A percentile compares a stretch with the other conserved stretches of the same genome.
These are phyloP conservation scores for Thermophis baileyi DNA, from an alignment of 2,113 vertebrate species.

Conservation along the genomic window DNA sequence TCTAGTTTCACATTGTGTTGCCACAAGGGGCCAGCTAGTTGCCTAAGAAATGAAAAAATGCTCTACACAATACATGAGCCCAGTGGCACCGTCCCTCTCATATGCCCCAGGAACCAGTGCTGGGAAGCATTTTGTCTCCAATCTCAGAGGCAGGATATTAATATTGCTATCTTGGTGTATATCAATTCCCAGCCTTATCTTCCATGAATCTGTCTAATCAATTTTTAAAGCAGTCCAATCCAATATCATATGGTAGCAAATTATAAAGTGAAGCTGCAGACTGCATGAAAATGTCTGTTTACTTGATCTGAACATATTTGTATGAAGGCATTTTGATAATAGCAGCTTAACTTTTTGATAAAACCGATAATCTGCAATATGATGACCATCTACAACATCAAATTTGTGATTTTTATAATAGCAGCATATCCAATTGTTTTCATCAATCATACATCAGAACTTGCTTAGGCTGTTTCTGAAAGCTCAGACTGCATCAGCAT, in stretches of 20 bases:
- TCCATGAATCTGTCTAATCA: neutral
- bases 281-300: neutral
- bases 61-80: neutral
- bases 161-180: neutral
- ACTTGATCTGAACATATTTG: neutral
- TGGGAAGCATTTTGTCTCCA: neutral
- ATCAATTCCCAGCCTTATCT: neutral
- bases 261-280: neutral
- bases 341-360: neutral
- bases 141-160: neutral
- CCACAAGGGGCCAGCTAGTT: neutral
- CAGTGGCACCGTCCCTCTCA: neutral
- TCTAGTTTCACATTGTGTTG: neutral
- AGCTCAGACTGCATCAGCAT: neutral
- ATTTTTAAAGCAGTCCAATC: neutral
- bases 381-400: neutral
- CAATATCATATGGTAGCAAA: neutral
- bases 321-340: neutral
- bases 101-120: neutral
- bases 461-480: neutral
- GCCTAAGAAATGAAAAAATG: neutral
- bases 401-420: neutral
- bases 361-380: neutral
- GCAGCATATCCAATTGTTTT: neutral
- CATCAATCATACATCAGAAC: neutral